Percentiles rank a stretch among this genome's conserved stretches.
Evolutionary conservation across 2,797 vertebrate genomes (phyloP).

Genomic region (Gymnoscopelus microlampas): DNA sequence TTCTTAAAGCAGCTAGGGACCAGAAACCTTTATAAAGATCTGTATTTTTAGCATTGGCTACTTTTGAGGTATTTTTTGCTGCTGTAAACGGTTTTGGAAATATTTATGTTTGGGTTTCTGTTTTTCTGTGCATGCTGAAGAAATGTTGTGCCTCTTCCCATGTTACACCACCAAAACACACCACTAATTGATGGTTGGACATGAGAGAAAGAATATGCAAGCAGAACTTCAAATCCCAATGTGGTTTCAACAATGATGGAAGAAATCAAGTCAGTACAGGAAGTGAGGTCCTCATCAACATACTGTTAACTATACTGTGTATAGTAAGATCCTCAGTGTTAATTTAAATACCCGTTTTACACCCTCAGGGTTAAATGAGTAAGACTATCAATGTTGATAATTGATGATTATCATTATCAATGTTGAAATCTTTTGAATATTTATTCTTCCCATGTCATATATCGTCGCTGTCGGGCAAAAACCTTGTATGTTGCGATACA

Average conservation of each 20-base stretch:
- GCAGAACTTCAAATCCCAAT: constrained; percentile 43
- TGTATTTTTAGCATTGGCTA: constrained; percentile 63
- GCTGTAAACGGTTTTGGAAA: constrained; percentile 27
- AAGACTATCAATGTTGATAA: too few species aligned
- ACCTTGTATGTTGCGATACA: too few species aligned
- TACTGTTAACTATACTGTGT: not conserved
- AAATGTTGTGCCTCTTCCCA: constrained; percentile 58
- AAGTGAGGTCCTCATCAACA: constrained; percentile 8
- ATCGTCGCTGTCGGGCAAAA: too few species aligned
- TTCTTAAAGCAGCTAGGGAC: constrained; percentile 55
- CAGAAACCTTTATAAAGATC: constrained; percentile 45
- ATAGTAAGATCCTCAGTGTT: not conserved
- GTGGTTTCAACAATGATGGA: constrained; percentile 53
- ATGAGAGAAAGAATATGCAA: constrained; percentile 45
- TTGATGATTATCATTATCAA: too few species aligned
- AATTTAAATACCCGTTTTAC: too few species aligned
- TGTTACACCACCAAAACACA: constrained; percentile 57
- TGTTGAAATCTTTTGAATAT: too few species aligned
- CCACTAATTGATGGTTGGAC: constrained; percentile 75
- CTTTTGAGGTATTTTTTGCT: constrained; percentile 56
- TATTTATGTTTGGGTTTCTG: constrained; percentile 30
- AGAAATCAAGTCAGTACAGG: constrained; percentile 37
- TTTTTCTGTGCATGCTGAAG: constrained; percentile 36
- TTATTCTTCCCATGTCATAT: too few species aligned
- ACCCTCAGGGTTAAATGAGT: too few species aligned